These are phyloP conservation scores for Macroglossus sobrinus DNA, from an alignment of 2,113 vertebrate species.

Conservation along the genomic window DNA sequence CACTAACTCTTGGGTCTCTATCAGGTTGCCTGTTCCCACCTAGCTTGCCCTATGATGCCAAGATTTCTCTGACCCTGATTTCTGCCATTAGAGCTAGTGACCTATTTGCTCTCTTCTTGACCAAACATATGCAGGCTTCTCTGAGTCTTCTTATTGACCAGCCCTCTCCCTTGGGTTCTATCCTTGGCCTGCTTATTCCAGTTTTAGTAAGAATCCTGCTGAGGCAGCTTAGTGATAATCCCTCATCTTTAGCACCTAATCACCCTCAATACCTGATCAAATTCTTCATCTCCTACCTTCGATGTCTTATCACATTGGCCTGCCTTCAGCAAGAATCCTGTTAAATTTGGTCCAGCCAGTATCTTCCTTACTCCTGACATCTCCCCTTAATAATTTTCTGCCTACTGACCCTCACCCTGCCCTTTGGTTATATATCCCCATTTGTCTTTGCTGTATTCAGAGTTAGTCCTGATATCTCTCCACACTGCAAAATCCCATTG, in stretches of 20 bases:
- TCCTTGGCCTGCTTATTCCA: neutral
- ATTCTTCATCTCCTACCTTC: neutral
- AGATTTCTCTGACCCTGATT: neutral
- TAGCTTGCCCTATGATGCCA: fast-evolving
- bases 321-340: neutral
- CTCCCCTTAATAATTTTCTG: neutral
- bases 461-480: neutral
- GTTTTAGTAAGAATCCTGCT: neutral
- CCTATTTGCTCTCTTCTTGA: neutral
- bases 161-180: neutral
- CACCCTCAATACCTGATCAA: neutral
- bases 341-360: neutral
- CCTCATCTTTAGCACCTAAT: neutral
- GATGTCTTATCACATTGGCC: neutral
- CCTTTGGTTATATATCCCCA: neutral
- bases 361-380: neutral
- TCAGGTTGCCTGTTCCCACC: neutral
- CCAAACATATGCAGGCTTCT: neutral
- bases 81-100: neutral
- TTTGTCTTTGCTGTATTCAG: neutral
- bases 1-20: neutral
- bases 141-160: neutral
- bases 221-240: neutral
- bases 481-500: neutral
- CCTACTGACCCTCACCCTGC: neutral